Conservation (phyloP, 1,140 invertebrate species). For the Macrobrachium rosenbergii region DNA sequence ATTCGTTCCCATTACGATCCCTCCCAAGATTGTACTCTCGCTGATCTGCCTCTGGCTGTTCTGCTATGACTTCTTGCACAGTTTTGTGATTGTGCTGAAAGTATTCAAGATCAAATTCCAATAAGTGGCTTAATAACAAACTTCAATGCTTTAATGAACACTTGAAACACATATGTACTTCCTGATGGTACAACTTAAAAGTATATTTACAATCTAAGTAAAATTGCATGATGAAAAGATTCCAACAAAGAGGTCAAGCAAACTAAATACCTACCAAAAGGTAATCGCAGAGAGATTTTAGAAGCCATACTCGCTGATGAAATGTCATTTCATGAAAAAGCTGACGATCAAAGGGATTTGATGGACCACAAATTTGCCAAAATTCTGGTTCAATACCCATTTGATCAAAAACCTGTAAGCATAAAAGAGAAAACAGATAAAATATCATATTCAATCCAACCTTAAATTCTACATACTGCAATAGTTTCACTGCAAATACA, state of each 20-base stretch:
- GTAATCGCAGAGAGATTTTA: conserved; percentile 77
- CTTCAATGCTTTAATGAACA: neutral
- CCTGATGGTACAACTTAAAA: too few relatives aligned
- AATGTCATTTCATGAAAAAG: conserved; percentile 75
- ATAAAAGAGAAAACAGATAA: conserved; percentile 31
- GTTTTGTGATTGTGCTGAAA: conserved; percentile 71
- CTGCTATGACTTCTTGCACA: conserved; percentile 70
- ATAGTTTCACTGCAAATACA: too few relatives aligned
- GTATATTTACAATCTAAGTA: neutral
- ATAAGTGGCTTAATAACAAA: neutral
- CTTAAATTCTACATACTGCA: neutral
- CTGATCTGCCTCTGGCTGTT: conserved; percentile 69
- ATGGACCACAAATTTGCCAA: conserved; percentile 73
- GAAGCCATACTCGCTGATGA: conserved; percentile 75
- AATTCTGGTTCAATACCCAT: conserved; percentile 74
- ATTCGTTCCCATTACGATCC: conserved; percentile 74
- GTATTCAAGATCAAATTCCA: neutral
- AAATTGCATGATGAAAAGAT: conserved; percentile 18
- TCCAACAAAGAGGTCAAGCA: neutral
- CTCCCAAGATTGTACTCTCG: conserved; percentile 72
- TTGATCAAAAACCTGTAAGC: conserved; percentile 73
- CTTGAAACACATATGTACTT: neutral
- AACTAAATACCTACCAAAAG: conserved; percentile 71
- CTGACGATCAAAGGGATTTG: conserved; percentile 72
- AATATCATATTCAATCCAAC: neutral